Percentiles rank a stretch among this genome's conserved stretches.
phyloP scores from a whole-genome alignment of 1,140 invertebrate genomes.

The Lucilia sericata region DNA sequence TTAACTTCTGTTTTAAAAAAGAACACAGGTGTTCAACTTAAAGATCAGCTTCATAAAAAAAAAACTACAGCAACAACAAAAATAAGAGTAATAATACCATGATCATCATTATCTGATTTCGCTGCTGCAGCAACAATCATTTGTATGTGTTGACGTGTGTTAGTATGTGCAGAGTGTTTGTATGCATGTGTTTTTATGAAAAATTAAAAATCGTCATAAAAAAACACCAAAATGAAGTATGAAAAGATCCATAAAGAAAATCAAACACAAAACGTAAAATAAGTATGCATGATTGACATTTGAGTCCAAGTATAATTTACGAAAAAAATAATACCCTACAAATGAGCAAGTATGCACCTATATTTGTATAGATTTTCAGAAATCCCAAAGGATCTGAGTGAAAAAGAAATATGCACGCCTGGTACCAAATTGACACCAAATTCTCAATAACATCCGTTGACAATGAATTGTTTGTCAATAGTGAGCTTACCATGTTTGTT shows the following conservation, averaged over 20 bases:
- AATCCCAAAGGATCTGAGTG: too few species aligned
- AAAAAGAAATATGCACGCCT: too few species aligned
- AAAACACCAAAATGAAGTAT: constrained; percentile 4
- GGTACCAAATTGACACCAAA: too few species aligned
- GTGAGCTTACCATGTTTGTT: too few species aligned
- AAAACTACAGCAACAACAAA: constrained; percentile 5
- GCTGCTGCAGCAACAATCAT: neutral
- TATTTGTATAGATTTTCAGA: too few species aligned
- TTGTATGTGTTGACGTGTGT: neutral
- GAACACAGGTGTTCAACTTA: constrained; percentile 26
- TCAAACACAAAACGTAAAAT: neutral
- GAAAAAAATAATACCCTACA: neutral
- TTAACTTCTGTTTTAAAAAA: constrained; percentile 21
- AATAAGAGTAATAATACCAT: constrained; percentile 22
- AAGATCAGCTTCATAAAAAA: constrained; percentile 22
- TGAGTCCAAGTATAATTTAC: neutral
- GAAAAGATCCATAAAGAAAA: constrained; percentile 10
- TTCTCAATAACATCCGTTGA: too few species aligned
- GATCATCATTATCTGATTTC: constrained; percentile 11
- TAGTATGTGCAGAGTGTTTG: too few species aligned
- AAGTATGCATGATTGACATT: constrained; percentile 2
- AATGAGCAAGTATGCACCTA: too few species aligned
- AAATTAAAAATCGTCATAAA: neutral
- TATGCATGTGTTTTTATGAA: too few species aligned
- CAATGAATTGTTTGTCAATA: too few species aligned